Base-by-base conservation (phyloP, 30 jellyfish, hydroid and myxozoan genomes). In the Chrysaora quinquecirrha region DNA sequence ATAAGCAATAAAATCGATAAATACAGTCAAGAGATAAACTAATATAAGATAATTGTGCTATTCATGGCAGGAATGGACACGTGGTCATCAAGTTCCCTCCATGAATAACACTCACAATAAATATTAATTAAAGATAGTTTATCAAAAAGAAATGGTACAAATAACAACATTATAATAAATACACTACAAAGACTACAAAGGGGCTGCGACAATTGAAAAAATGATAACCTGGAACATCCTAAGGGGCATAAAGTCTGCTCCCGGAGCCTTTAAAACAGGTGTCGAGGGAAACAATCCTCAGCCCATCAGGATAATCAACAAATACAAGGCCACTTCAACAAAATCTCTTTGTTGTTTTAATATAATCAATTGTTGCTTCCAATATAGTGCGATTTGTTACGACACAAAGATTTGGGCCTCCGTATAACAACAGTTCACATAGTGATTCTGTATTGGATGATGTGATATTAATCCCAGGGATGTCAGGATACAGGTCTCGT, bases 191-290 rank as follows among this genome's bases (percentile, higher is more conserved):
- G n/a, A n/a, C n/a, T n/a, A n/a, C n/a, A n/a, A 43, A 43, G 58
- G 58, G 58, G 58, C 58, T 43, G 58, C 58, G 58, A 43, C 58
- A 43, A 43, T 43, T 43, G 58, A 43, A 43, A 43, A 43, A 43
- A 43, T 16, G 58, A 43, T 43, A 43, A 6, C 58, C 58, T 43
- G 58, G 12, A 43, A 43, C 58, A 43, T 43, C 58, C 16, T 16
- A 43, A 43, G 58, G 58, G 58, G 58, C 58, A 43, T 16, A 43
- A 43, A 43, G 58, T 43, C 58, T 43, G 58, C 58, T 16, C 58
- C 58, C 16, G 58, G 58, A 43, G 58, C 58, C 58, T 43, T n/a
- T n/a, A n/a, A n/a, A n/a, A n/a, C n/a, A n/a, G n/a, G n/a, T n/a
- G n/a, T n/a, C n/a, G n/a, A n/a, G n/a, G n/a, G n/a, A n/a, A n/a